These are phyloP conservation scores for Dromius quadrimaculatus DNA, from an alignment of 2,888 invertebrate species.

Conservation along the genomic window DNA sequence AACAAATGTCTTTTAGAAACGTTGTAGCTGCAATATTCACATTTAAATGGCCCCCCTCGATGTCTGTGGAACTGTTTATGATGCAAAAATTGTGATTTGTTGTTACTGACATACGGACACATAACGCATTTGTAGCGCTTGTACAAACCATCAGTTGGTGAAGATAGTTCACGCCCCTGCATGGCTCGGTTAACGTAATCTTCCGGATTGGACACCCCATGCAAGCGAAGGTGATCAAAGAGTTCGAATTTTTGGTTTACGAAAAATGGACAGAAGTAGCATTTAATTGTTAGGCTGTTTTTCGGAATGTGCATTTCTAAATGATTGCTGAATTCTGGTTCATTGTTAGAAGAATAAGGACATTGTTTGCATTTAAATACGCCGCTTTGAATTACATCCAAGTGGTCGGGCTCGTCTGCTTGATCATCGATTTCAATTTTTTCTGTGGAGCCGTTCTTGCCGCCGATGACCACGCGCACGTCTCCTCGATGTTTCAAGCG, in stretches of 20 bases:
- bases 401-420: conserved; percentile 63
- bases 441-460: conserved; percentile 69
- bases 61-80: conserved; percentile 88
- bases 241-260: conserved; percentile 78
- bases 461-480: conserved; percentile 74
- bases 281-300: conserved; percentile 79
- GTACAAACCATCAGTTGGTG: conserved; percentile 60
- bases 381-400: conserved; percentile 64
- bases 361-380: conserved; percentile 75
- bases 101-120: conserved; percentile 88
- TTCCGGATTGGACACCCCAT: conserved; percentile 73
- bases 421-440: conserved; percentile 64
- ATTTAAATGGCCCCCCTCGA: conserved; percentile 82
- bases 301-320: conserved; percentile 78
- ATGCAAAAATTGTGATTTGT: conserved; percentile 87
- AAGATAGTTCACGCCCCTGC: conserved; percentile 42
- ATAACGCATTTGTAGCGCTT: conserved; percentile 83
- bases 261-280: conserved; percentile 84
- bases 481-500: conserved; percentile 83
- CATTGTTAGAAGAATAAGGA: conserved; percentile 76
- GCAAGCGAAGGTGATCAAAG: conserved; percentile 75
- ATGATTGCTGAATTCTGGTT: conserved; percentile 73
- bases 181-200: conserved; percentile 65
- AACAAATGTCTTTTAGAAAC: conserved; percentile 84
- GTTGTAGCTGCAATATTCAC: conserved; percentile 84